Evolutionary conservation across 2,888 invertebrate genomes (phyloP).

Genomic region (Escarpia spicata): DNA sequence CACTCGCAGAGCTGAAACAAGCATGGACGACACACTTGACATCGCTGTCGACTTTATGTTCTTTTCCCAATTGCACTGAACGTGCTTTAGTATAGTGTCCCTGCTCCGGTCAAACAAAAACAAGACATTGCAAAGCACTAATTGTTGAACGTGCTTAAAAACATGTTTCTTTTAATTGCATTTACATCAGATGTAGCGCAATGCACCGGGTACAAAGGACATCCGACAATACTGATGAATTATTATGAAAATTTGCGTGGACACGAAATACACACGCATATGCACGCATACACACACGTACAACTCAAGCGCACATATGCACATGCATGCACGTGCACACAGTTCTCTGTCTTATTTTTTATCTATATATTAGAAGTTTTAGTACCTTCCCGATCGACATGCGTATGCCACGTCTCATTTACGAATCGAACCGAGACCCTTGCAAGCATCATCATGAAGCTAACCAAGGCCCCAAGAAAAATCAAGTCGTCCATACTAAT

Average conservation of each 20-base stretch:
- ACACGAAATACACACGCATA: neutral
- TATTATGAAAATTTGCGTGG: no score
- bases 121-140: neutral
- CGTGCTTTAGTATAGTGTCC: neutral
- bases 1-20: neutral
- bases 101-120: neutral
- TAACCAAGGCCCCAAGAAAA: neutral
- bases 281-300: neutral
- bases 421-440: neutral
- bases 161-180: neutral
- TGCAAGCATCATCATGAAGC: neutral
- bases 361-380: neutral
- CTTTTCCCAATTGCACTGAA: neutral
- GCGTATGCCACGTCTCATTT: neutral
- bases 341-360: neutral
- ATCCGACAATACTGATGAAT: no score
- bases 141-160: neutral
- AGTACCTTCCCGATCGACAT: neutral
- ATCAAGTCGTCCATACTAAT: conserved; percentile 9
- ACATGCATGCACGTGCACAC: neutral
- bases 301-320: no score
- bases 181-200: neutral
- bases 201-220: neutral
- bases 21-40: neutral
- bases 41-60: neutral